These are phyloP conservation scores for Dascillus cervinus DNA, from an alignment of 2,888 invertebrate genomes.

Conservation along the genomic window DNA sequence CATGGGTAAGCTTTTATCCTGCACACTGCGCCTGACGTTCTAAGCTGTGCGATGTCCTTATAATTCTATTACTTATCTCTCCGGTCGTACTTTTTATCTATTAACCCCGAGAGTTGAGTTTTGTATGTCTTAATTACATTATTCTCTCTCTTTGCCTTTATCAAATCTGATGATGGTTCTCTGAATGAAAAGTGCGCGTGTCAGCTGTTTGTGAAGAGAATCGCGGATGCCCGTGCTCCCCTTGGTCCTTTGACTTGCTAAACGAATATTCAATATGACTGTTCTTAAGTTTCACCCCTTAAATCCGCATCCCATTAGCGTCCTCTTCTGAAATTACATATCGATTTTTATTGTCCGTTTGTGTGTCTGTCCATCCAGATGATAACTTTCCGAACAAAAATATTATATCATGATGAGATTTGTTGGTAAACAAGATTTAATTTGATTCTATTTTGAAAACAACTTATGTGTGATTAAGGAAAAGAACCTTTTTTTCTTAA, in stretches of 20 bases:
- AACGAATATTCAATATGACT: conserved; percentile 16
- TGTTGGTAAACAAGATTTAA: too few relatives aligned
- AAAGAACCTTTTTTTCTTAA: too few relatives aligned
- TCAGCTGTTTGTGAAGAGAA: conserved; percentile 18
- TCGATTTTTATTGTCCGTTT: too few relatives aligned
- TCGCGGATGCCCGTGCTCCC: conserved; percentile 11
- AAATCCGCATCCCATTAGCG: too few relatives aligned
- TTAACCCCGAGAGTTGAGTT: conserved; percentile 37
- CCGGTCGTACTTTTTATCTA: conserved; percentile 40
- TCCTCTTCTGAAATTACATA: too few relatives aligned
- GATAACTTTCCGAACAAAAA: too few relatives aligned
- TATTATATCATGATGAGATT: too few relatives aligned
- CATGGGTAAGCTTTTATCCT: conserved; percentile 27
- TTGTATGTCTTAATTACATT: conserved; percentile 38
- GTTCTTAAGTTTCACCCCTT: conserved; percentile 11
- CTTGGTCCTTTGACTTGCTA: conserved; percentile 12
- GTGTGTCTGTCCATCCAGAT: too few relatives aligned
- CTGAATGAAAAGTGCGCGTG: conserved; percentile 19
- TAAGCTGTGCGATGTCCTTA: conserved; percentile 32
- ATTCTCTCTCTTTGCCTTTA: conserved; percentile 32
- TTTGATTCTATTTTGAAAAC: too few relatives aligned
- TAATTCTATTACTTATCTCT: conserved; percentile 39
- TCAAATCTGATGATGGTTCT: conserved; percentile 15
- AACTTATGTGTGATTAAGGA: too few relatives aligned
- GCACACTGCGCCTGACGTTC: conserved; percentile 22